Base-by-base conservation (phyloP, 2,113 vertebrate genomes). In the Egretta garzetta region DNA sequence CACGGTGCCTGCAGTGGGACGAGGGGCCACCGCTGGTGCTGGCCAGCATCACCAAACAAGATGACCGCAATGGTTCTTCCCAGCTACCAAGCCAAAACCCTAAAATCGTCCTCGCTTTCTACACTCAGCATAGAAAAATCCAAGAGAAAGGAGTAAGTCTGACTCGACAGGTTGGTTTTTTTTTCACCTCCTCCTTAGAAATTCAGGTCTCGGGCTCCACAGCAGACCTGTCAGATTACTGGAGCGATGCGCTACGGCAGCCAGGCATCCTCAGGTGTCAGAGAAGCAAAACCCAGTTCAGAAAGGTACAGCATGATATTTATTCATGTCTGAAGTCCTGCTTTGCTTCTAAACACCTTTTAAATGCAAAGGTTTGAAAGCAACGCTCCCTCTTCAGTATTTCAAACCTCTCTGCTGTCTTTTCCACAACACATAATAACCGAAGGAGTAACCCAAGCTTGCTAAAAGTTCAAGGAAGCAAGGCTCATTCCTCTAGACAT, bases 21-120 rank as follows among this genome's bases (percentile, higher is more conserved):
- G 4, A 64, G 20, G 35, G 52, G 28, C 35, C 14, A 23, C 35
- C 4, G 2, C 27, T 1, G 3, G 41, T 17, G 19, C 3, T 6
- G 21, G 62, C 27, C 62, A 47, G 37, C 12, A 22, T 5, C 73
- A 41, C 52, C 59, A 32, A 35, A 24, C 16, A 20, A 43, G 35
- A 24, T 20, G 32, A 73, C 13, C 6, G 9, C 28, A 12, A 15
- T 2, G 16, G 37, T 17, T 66, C 41, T 53, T 41, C 60, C 41
- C 74, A 84, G 55, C 20, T 60, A 30, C 52, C 52, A 82, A 14
- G 39, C 37, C 59, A 5, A 64, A 80, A 26, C 6, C 28, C 56
- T 73, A 3, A 76, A 17, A 10, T 2, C 67, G 24, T 1, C 0
- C 53, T 23, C 14, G 24, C 26, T 43, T 35, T 24, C 52, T 62